phyloP scores from a whole-genome alignment of 2,113 vertebrate species.

The Elephantulus edwardii region DNA sequence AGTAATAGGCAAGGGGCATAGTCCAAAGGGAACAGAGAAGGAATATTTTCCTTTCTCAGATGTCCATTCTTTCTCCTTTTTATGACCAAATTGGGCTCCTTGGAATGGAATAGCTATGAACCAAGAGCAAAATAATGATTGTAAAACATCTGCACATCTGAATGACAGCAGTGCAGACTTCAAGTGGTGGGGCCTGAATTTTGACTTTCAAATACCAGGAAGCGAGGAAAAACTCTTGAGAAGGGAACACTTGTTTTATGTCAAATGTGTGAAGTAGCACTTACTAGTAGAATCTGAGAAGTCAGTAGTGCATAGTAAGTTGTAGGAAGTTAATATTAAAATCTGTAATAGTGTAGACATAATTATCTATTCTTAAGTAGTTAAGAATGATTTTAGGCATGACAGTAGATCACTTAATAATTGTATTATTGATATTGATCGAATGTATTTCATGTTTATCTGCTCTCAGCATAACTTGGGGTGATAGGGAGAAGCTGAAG shows the following conservation, averaged over 20 bases:
- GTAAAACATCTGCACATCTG: background rate
- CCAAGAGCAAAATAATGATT: slow-evolving; percentile 32
- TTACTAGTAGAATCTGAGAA: background rate
- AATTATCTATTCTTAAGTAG: slow-evolving; percentile 29
- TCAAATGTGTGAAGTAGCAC: background rate
- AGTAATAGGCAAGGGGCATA: slow-evolving; percentile 45
- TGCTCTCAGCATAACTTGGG: background rate
- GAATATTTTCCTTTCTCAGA: slow-evolving; percentile 27
- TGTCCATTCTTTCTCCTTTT: slow-evolving; percentile 38
- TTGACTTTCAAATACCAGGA: background rate
- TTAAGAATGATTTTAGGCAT: background rate
- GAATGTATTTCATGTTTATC: background rate
- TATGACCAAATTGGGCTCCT: slow-evolving; percentile 47
- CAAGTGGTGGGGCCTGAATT: no score
- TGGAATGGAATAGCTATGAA: background rate
- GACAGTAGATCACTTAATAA: background rate
- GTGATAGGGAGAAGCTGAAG: background rate
- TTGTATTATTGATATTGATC: background rate
- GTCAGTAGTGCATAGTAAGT: background rate
- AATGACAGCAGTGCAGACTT: background rate
- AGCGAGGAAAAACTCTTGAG: background rate
- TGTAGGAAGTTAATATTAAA: background rate
- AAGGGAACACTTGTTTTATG: background rate
- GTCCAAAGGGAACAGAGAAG: slow-evolving; percentile 21
- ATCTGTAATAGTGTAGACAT: slow-evolving; percentile 34